phyloP scores from a whole-genome alignment of 2,888 invertebrate species.

The Pardosa pseudoannulata region DNA sequence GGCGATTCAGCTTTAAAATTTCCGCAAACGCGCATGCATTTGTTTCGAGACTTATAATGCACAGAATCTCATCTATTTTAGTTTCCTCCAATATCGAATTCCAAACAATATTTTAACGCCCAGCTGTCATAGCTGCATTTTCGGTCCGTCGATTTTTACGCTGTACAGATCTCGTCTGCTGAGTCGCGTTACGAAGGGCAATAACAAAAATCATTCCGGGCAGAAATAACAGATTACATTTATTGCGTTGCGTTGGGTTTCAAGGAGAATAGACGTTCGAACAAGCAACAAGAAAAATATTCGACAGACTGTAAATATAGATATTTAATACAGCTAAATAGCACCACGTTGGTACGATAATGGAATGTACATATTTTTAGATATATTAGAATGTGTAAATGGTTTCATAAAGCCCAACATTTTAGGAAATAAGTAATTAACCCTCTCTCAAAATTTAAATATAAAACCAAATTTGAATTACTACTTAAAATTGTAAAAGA shows the following conservation, averaged over 20 bases:
- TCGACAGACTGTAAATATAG: background rate
- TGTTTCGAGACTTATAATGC: background rate
- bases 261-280: background rate
- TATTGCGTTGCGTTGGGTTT: background rate
- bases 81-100: background rate
- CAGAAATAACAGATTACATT: background rate
- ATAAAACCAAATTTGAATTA: too few relatives aligned
- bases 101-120: background rate
- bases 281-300: background rate
- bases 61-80: background rate
- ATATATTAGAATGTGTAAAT: too few relatives aligned
- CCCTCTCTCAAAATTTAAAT: too few relatives aligned
- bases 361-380: too few relatives aligned
- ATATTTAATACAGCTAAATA: too few relatives aligned
- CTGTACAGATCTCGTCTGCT: constrained; percentile 1
- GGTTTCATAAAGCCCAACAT: too few relatives aligned
- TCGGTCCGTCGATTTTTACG: background rate
- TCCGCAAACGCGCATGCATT: too few relatives aligned
- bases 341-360: too few relatives aligned
- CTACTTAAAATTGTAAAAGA: too few relatives aligned
- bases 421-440: too few relatives aligned
- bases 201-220: background rate
- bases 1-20: too few relatives aligned
- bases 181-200: background rate
- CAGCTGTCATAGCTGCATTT: background rate